Base-by-base conservation (phyloP, 1,140 invertebrate genomes). In the Solen grandis region DNA sequence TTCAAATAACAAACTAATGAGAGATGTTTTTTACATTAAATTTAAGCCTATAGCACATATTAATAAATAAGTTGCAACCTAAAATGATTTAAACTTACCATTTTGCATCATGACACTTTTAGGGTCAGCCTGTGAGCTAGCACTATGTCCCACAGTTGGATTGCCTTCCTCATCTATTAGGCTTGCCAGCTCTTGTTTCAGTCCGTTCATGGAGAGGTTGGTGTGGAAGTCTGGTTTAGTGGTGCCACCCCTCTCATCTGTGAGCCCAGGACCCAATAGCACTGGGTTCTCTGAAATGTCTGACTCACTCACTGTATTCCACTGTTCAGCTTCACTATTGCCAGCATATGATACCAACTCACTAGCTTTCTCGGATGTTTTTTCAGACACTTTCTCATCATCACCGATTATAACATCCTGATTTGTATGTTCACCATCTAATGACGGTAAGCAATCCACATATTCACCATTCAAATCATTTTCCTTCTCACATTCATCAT, bases 141-240 rank as follows among this genome's bases (percentile, higher is more conserved):
- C 25, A 25, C 57, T 27, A 10, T 13, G n/a, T 1, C 29, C 57
- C 29, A 59, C 57, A 59, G n/a, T 46, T 46, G 41, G 41, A 46
- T 46, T 46, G 8, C 41, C 59, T 55, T 63, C 77, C 22, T 80
- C 77, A 55, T 80, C 84, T 22, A 86, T 77, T 1, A 86, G 63
- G 83, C 85, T 91, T n/a, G 89, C 89, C 59, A 91, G 78, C 66
- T 91, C 90, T 60, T 88, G 84, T 27, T 87, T 88, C 59, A 91
- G 82, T 63, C 90, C 90, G 86, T 91, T 91, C 41, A 90, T 77
- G 38, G 88, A 86, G 1, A 91, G 80, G 41, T 86, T 85, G 13
- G 88, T 87, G 76, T 89, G 87, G 66, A 91, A 90, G 46, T 90
- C 87, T 25, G 90, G 90, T 66, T 90, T 86, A 41, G 75, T 66